Percentiles rank a stretch among this genome's conserved stretches.
Evolutionary conservation across 2,888 invertebrate species (phyloP).

Genomic region (Lochmaea capreae): DNA sequence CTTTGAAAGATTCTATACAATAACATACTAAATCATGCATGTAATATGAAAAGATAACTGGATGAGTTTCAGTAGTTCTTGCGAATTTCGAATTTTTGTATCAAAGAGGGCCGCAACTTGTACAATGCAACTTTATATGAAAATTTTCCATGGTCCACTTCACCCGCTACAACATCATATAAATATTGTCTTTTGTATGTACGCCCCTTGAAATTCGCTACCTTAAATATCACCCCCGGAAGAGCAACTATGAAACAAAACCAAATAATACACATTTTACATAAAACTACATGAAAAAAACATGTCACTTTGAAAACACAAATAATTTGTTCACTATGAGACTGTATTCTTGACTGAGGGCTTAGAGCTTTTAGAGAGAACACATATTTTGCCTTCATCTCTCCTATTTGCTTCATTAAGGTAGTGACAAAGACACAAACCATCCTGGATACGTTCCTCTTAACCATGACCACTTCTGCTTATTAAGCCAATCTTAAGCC

Average conservation of each 20-base stretch:
- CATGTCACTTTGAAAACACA: no score
- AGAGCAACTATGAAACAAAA: background rate
- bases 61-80: constrained; percentile 56
- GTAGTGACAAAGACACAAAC: no score
- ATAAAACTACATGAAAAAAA: background rate
- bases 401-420: no score
- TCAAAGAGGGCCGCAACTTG: constrained; percentile 57
- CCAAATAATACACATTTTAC: background rate
- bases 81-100: constrained; percentile 52
- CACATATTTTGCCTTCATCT: no score
- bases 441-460: no score
- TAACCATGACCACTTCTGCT: no score
- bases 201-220: constrained; percentile 39
- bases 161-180: constrained; percentile 61
- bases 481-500: no score
- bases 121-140: constrained; percentile 64
- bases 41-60: constrained; percentile 58
- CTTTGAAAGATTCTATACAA: constrained; percentile 56
- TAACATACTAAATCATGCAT: constrained; percentile 60
- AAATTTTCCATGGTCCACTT: constrained; percentile 62
- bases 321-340: background rate
- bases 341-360: no score
- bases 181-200: constrained; percentile 61
- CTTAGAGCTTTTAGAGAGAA: no score
- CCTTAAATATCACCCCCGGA: background rate